Base-by-base conservation (phyloP, 2,888 invertebrate species). In the Pyrgus malvae region DNA sequence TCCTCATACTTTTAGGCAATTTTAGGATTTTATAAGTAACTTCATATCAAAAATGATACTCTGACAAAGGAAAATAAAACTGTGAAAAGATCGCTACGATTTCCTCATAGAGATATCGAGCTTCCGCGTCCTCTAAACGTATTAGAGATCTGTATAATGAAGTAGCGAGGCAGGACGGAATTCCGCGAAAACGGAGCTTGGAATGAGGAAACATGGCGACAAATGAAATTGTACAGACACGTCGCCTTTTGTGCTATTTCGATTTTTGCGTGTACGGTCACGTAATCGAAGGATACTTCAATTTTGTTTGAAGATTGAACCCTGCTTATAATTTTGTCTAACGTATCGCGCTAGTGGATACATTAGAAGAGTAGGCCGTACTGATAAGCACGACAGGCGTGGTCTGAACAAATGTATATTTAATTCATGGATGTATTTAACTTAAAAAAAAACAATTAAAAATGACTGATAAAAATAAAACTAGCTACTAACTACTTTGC, bases 211-310 rank as follows among this genome's bases (percentile, higher is more conserved):
- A 51, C 45, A 53, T 21, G 45, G 23, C 51, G 44, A 45, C 45
- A 38, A 53, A 53, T 53, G 45, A 53, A 53, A 53, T 53, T 53
- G 53, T 53, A 53, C 53, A 53, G 51, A 38, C 45, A 23, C 45
- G 45, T 27, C 29, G 44, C 16, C 29, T 37, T 25, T 41, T 45
- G 37, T 44, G 37, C 38, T 37, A 27, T 53, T 53, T 29, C 29
- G 37, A 45, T 27, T 44, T 53, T 53, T 35, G 35, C 33, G 31
- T 11, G 46, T 21, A 23, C 16, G 17, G 37, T 37, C 17, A 38
- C 21, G 40, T 44, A 44, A 29, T 37, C 44, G 33, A 50, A 44
- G 37, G n/a, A 45, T 35, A 35, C 44, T 31, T 23, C 41, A 9
- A 21, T 45, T 31, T 25, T 1, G 16, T 40, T 23, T 14, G 23